These are phyloP conservation scores for Melipona beecheii DNA, from an alignment of 2,888 invertebrate genomes.

Conservation along the genomic window DNA sequence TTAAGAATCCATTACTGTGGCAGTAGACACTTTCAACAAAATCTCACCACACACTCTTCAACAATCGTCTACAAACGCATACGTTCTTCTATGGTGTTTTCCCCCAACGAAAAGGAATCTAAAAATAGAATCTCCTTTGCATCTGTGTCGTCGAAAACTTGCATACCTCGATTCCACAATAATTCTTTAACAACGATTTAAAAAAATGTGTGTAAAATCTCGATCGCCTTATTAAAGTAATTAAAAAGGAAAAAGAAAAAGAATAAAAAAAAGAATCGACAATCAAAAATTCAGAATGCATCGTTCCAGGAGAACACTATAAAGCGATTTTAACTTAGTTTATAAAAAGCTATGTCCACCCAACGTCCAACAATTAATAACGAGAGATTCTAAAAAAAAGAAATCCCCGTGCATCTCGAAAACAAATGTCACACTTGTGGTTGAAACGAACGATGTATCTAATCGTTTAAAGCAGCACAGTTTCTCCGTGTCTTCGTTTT, in stretches of 20 bases:
- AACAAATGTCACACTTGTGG: conserved; percentile 8
- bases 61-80: conserved; percentile 8
- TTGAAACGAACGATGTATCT: conserved; percentile 4
- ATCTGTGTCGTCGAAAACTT: background rate
- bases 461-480: background rate
- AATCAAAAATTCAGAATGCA: conserved; percentile 25
- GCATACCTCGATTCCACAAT: background rate
- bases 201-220: conserved; percentile 23
- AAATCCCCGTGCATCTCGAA: conserved; percentile 21
- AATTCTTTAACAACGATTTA: conserved; percentile 10
- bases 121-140: conserved; percentile 28
- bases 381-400: background rate
- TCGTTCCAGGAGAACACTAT: conserved; percentile 22
- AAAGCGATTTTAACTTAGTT: conserved; percentile 43
- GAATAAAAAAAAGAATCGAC: background rate
- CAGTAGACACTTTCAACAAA: conserved; percentile 14
- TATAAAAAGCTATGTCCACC: conserved; percentile 23
- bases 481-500: conserved; percentile 10
- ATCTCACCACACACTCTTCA: conserved; percentile 13
- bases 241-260: background rate
- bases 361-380: conserved; percentile 2
- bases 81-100: conserved; percentile 5
- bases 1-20: conserved; percentile 26
- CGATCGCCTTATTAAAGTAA: conserved; percentile 10
- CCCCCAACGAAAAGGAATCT: conserved; percentile 22